Evolutionary conservation across 1,140 invertebrate genomes (phyloP), one percentile per base, ranked within the genome.

Genomic region (Hypsibius dujardini): DNA sequence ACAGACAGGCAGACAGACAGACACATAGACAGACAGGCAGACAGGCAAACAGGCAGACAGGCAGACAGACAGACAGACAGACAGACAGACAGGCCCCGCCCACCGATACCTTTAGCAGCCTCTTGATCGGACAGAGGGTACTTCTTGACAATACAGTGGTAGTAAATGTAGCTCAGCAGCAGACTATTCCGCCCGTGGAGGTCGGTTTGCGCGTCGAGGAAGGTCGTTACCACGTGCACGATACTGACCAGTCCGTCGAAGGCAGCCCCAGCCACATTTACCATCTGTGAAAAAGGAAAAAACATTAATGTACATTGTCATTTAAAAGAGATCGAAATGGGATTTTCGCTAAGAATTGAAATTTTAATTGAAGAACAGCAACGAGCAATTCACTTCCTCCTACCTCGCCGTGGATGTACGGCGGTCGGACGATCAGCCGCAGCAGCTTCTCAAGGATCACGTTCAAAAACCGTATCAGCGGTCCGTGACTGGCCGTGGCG

Each of bases 381-480:
- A 42, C 70, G 3, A 70, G n/a, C 2, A 3, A 3, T 50, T 50
- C 7, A 7, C 56, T 3, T 70, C 72, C 73, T 80, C 78, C 76
- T 47, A 76, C 72, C 70, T 88, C 86, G 1, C 86, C 87, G 3
- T 83, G 85, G 42, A 91, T 81, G 70, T 84, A 80, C n/a, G 87
- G 90, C 50, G 87, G 89, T 79, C 85, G 81, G 1, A 90, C 87
- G 73, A 96, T 81, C 60, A 97, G 80, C 47, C 85, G 83, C 56
- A 97, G 84, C 28, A 97, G 82, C 79, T 90, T 91, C 79, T 97
- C 91, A 47, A 95, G 81, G 40, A 96, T 82, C 47, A 94, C 83
- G 1, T 89, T 89, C 50, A 97, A 79, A 78, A 90, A 95, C 70
- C 88, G 86, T 3, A 94, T 86, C 50, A 97, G 79, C 2, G 87